A percentile compares a stretch with the other conserved stretches of the same genome.
These are phyloP conservation scores for Echiichthys vipera DNA, from an alignment of 2,797 vertebrate genomes.

Conservation along the genomic window DNA sequence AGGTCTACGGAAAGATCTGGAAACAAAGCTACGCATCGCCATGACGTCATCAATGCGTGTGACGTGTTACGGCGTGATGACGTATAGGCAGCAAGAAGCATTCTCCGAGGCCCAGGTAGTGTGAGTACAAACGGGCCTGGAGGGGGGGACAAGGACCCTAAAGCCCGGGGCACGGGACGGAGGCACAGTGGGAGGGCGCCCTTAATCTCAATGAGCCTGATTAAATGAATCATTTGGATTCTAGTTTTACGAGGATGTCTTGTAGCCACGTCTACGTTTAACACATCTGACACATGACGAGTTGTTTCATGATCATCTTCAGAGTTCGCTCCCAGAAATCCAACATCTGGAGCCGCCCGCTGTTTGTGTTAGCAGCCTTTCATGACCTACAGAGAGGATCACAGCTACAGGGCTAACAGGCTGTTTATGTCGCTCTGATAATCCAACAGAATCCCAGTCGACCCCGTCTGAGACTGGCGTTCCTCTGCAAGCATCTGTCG, in stretches of 20 bases:
- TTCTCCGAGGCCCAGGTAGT: too few relatives aligned
- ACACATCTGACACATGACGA: constrained; percentile 28
- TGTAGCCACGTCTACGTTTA: not conserved
- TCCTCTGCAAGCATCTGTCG: constrained; percentile 48
- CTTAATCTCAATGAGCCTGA: too few relatives aligned
- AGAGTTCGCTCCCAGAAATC: constrained; percentile 9
- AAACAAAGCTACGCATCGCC: too few relatives aligned
- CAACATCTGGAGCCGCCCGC: constrained; percentile 4
- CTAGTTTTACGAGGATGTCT: constrained; percentile 1
- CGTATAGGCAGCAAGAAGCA: too few relatives aligned
- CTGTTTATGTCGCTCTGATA: constrained; percentile 47
- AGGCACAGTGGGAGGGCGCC: too few relatives aligned
- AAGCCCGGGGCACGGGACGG: too few relatives aligned
- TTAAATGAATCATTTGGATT: not conserved
- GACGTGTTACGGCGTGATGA: too few relatives aligned
- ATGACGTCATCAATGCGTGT: too few relatives aligned
- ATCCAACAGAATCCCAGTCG: constrained; percentile 58
- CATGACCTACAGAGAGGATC: constrained; percentile 6
- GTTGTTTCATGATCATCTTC: constrained; percentile 17
- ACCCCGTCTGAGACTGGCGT: constrained; percentile 43
- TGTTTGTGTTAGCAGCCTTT: not conserved
- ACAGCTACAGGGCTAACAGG: constrained; percentile 37
- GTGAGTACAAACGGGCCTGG: too few relatives aligned
- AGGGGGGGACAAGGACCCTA: too few relatives aligned
- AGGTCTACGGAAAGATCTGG: too few relatives aligned